A percentile compares a stretch with the other conserved stretches of the same genome.
These are phyloP conservation scores for Schlechtendalia chinensis DNA, from an alignment of 1,140 invertebrate species.

Conservation along the genomic window DNA sequence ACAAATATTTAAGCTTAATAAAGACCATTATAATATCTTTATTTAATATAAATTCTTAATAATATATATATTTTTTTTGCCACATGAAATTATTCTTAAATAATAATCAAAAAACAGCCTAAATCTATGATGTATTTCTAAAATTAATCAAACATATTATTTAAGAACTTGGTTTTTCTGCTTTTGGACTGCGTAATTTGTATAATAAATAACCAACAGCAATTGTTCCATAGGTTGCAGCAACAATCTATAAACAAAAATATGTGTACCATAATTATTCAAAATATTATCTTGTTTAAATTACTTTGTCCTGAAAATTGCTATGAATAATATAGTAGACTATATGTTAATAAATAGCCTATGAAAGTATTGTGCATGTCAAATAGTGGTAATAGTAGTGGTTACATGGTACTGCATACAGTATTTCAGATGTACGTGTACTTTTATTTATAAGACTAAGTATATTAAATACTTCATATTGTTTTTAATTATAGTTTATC, in stretches of 20 bases:
- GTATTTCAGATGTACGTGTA: too few species aligned
- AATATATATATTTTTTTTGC: conserved; percentile 3
- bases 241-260: conserved; percentile 2
- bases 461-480: too few species aligned
- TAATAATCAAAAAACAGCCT: conserved; percentile 37
- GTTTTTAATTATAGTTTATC: too few species aligned
- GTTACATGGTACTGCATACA: too few species aligned
- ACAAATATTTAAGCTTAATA: background rate
- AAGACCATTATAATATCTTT: background rate
- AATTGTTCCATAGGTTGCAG: conserved; percentile 37
- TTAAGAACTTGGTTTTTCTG: conserved; percentile 33
- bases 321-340: too few species aligned
- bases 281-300: too few species aligned
- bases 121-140: conserved; percentile 25
- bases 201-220: conserved; percentile 37
- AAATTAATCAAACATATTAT: conserved; percentile 27
- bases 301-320: too few species aligned
- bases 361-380: too few species aligned
- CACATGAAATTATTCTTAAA: conserved; percentile 20
- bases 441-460: too few species aligned
- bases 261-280: too few species aligned
- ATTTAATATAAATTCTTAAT: conserved; percentile 34
- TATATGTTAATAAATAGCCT: too few species aligned
- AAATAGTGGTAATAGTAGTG: too few species aligned
- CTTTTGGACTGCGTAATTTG: conserved; percentile 18